Percentiles rank a stretch among this genome's conserved stretches.
Evolutionary conservation across 2,888 invertebrate genomes (phyloP).

Genomic region (Trissolcus brochymenae): DNA sequence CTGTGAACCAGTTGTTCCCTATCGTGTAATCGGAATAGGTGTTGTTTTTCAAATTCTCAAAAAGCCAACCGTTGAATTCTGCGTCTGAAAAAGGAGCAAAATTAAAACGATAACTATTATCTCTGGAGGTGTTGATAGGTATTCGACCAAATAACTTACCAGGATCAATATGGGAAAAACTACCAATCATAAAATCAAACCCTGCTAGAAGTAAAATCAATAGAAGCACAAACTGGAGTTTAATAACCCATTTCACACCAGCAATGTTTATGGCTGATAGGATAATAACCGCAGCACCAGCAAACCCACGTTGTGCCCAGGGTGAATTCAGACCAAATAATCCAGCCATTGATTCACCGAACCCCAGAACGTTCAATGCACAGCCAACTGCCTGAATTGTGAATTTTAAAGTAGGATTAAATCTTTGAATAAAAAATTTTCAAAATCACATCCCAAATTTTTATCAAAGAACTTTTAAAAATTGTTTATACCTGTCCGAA

Average conservation of each 20-base stretch:
- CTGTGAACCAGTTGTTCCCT: slow-evolving; percentile 94
- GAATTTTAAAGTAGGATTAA: not conserved
- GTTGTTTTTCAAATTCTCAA: slow-evolving; percentile 87
- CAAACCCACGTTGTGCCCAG: slow-evolving; percentile 92
- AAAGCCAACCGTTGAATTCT: slow-evolving; percentile 92
- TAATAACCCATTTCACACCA: slow-evolving; percentile 98
- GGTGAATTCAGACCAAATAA: slow-evolving; percentile 84
- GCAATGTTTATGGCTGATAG: slow-evolving; percentile 95
- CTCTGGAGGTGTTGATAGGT: not conserved
- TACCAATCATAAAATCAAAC: slow-evolving; percentile 95
- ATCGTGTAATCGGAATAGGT: slow-evolving; percentile 87
- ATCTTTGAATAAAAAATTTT: not conserved
- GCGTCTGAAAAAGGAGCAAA: slow-evolving; percentile 77
- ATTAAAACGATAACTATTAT: not conserved
- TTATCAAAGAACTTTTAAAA: not conserved
- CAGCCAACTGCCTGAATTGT: slow-evolving; percentile 91
- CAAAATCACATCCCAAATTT: not conserved
- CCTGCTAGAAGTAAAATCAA: slow-evolving; percentile 91
- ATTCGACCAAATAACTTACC: slow-evolving; percentile 79
- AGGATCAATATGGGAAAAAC: slow-evolving; percentile 86
- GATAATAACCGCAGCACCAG: slow-evolving; percentile 89
- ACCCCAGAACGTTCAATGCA: slow-evolving; percentile 96
- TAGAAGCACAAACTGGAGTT: slow-evolving; percentile 92
- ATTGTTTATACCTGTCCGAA: slow-evolving; percentile 88
- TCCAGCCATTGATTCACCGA: slow-evolving; percentile 96